Conservation (phyloP, 2,888 invertebrate species). For the Anoplius nigerrimus region DNA sequence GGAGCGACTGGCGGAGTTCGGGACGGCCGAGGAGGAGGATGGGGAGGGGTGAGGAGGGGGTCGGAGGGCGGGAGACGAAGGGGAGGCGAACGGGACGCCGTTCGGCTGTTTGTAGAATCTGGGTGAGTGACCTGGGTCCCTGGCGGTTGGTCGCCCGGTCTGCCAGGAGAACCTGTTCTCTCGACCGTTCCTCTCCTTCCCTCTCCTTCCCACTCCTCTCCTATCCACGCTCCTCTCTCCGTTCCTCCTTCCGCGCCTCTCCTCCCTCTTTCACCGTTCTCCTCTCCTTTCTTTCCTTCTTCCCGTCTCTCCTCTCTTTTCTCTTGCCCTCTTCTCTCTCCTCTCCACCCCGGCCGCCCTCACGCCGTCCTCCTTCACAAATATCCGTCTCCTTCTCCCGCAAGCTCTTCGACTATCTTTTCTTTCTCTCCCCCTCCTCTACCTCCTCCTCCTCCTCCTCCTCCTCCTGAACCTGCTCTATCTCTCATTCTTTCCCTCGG, state of each 20-base stretch:
- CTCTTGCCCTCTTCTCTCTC: slow-evolving; percentile 45
- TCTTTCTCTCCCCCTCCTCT: slow-evolving; percentile 14
- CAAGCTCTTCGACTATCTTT: slow-evolving; percentile 25
- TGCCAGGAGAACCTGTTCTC: slow-evolving; percentile 68
- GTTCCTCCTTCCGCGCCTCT: slow-evolving; percentile 4
- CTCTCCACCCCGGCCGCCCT: slow-evolving; percentile 11
- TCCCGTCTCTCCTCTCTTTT: slow-evolving; percentile 4
- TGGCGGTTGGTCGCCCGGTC: slow-evolving; percentile 57
- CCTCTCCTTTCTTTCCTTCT: slow-evolving; percentile 24
- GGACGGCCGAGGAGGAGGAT: slow-evolving; percentile 19
- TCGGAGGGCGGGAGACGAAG: slow-evolving; percentile 36
- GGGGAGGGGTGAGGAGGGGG: slow-evolving; percentile 24
- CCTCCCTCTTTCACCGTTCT: not conserved
- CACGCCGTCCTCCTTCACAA: no score
- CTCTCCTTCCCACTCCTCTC: slow-evolving; percentile 17
- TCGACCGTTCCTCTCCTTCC: slow-evolving; percentile 53
- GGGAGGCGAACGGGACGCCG: slow-evolving; percentile 30
- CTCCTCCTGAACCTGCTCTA: slow-evolving; percentile 18
- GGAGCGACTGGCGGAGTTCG: slow-evolving; percentile 16
- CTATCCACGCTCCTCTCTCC: slow-evolving; percentile 40
- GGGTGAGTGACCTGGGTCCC: slow-evolving; percentile 72
- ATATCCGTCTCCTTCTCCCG: slow-evolving; percentile 21
- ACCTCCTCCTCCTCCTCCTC: not conserved
- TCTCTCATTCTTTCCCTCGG: slow-evolving; percentile 10
- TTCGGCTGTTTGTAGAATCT: slow-evolving; percentile 70